phyloP scores from a whole-genome alignment of 2,113 vertebrate genomes.

The Phylloscopus trochiloides region DNA sequence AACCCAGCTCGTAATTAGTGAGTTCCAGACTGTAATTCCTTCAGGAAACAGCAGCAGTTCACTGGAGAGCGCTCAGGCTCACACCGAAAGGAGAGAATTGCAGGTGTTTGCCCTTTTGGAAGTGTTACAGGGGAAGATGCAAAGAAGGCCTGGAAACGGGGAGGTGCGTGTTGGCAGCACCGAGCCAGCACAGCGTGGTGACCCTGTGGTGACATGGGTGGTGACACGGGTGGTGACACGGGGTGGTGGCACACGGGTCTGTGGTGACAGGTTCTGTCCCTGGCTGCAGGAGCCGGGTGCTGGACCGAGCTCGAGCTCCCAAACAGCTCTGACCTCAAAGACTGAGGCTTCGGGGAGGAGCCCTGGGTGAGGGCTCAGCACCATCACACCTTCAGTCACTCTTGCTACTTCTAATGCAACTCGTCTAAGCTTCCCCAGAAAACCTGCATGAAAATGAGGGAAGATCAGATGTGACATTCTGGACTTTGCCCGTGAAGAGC shows the following conservation, averaged over 20 bases:
- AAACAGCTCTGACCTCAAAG: background rate
- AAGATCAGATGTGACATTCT: background rate
- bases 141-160: background rate
- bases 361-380: background rate
- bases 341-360: background rate
- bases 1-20: background rate
- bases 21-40: background rate
- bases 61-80: background rate
- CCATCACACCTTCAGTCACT: background rate
- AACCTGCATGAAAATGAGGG: background rate
- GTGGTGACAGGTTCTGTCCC: background rate
- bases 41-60: background rate
- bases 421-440: background rate
- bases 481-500: background rate
- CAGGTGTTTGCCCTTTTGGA: background rate
- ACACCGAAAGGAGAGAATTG: background rate
- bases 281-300: rapidly evolving
- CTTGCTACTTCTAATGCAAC: background rate
- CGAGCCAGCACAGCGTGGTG: background rate
- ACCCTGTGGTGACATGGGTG: background rate
- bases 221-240: background rate
- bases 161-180: background rate
- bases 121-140: rapidly evolving
- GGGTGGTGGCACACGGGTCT: background rate
- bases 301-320: rapidly evolving